These are phyloP conservation scores for Drosophila siamana DNA, from an alignment of 2,888 invertebrate genomes.

Conservation along the genomic window DNA sequence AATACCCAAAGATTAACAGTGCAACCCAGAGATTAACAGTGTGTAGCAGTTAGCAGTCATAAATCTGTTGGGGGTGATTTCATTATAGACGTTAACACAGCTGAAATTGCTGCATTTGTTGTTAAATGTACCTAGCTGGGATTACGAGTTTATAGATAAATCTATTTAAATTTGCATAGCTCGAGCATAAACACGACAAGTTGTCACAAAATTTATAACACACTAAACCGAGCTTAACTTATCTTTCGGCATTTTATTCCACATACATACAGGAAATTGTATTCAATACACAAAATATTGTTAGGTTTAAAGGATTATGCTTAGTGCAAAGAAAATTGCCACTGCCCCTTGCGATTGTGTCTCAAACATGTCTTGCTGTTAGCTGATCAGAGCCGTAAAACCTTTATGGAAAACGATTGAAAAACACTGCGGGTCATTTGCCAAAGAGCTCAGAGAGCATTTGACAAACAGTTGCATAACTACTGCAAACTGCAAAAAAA, in stretches of 20 bases:
- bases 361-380: slow-evolving; percentile 41
- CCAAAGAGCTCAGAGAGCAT: slow-evolving; percentile 46
- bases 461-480: slow-evolving; percentile 52
- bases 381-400: slow-evolving; percentile 57
- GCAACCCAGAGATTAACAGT: slow-evolving; percentile 41
- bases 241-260: no score
- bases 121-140: background rate
- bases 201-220: background rate
- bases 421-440: slow-evolving; percentile 75
- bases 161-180: slow-evolving; percentile 5
- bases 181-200: background rate
- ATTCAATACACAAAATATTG: background rate
- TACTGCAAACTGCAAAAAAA: slow-evolving; percentile 43
- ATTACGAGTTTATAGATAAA: slow-evolving; percentile 8
- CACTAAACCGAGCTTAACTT: background rate
- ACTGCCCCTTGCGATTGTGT: no score
- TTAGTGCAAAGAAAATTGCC: no score
- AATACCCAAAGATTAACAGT: slow-evolving; percentile 46
- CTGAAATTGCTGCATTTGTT: slow-evolving; percentile 38
- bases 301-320: background rate
- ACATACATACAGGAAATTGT: no score
- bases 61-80: slow-evolving; percentile 45
- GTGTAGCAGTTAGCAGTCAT: slow-evolving; percentile 51
- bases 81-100: slow-evolving; percentile 30
- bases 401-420: slow-evolving; percentile 59